Evolutionary conservation across 2,113 vertebrate genomes (phyloP), one percentile per base, ranked within the genome.

Genomic region (Willisornis vidua): DNA sequence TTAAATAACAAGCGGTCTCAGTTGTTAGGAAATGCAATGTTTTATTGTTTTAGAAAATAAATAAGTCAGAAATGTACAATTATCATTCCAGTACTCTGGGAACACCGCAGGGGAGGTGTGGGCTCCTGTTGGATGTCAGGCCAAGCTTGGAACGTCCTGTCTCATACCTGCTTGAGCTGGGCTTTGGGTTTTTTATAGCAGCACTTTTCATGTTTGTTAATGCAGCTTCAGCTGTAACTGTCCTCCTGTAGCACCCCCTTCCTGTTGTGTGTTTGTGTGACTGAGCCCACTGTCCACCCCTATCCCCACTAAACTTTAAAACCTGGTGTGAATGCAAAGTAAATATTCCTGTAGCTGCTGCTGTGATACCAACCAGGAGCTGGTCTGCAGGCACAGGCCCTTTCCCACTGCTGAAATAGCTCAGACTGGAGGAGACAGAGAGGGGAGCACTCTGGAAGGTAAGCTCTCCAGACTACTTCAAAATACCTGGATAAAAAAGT

Each of bases 11-110:
- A 6, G 52, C 9, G 19, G 68, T 8, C 7, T 14, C 5, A 1
- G 22, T 43, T 37, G 43, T 72, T 80, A 92, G 83, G 80, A 93
- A 97, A 81, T n/a, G 37, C 22, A 45, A 9, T 14, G 17, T 18
- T 96, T 96, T 80, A 62, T 66, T 72, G 65, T 51, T 82, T 72
- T 35, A 70, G 49, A 82, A 81, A 96, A 97, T 97, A 96, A 97
- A 97, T 97, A 96, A 78, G 49, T 93, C 89, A 61, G 46, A 90
- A 67, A 59, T 79, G 24, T 95, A 83, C 85, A 92, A 37, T 35
- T 6, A 10, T 18, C 71, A 79, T 73, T 90, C 55, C 90, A 95
- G 90, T 90, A 73, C 28, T 28, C 7, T 8, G 19, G 9, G 15
- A 70, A 29, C 82, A 66, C 12, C 12, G 3, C 8, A 26, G 68